These are phyloP conservation scores for Cairina moschata DNA, from an alignment of 2,113 vertebrate genomes.

Conservation along the genomic window DNA sequence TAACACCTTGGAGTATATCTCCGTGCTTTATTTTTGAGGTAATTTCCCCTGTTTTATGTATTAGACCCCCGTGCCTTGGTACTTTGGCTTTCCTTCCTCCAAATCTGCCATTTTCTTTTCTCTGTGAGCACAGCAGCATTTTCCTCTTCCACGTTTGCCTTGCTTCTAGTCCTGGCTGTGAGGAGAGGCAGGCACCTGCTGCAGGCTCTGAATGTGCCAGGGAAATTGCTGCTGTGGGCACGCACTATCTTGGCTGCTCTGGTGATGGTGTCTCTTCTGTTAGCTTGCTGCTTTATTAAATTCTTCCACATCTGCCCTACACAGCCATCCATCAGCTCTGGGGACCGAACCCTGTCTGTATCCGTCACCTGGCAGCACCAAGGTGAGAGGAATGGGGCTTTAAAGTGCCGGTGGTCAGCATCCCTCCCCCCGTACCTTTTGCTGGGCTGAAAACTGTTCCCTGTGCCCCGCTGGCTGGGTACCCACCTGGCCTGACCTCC, in stretches of 20 bases:
- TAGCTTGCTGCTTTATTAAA: neutral
- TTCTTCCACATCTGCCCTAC: neutral
- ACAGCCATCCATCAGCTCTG: neutral
- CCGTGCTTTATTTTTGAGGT: neutral
- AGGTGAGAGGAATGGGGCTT: fast-evolving
- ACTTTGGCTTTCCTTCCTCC: neutral
- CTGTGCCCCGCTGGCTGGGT: neutral
- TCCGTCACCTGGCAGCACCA: neutral
- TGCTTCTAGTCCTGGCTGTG: neutral
- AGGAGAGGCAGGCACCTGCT: fast-evolving
- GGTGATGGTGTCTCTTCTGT: neutral
- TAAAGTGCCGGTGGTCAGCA: neutral
- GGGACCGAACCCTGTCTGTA: neutral
- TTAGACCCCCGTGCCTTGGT: neutral
- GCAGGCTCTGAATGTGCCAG: fast-evolving
- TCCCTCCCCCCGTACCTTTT: neutral
- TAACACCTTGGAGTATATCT: neutral
- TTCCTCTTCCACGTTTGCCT: neutral
- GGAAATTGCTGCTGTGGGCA: neutral
- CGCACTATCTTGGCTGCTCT: neutral
- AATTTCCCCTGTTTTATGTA: neutral
- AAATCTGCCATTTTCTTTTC: neutral
- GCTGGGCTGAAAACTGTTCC: neutral
- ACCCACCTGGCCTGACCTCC: neutral
- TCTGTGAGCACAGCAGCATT: neutral